Percentiles rank a stretch among this genome's conserved stretches.
Evolutionary conservation across 2,888 invertebrate species (phyloP).

Genomic region (Dynastes maya): DNA sequence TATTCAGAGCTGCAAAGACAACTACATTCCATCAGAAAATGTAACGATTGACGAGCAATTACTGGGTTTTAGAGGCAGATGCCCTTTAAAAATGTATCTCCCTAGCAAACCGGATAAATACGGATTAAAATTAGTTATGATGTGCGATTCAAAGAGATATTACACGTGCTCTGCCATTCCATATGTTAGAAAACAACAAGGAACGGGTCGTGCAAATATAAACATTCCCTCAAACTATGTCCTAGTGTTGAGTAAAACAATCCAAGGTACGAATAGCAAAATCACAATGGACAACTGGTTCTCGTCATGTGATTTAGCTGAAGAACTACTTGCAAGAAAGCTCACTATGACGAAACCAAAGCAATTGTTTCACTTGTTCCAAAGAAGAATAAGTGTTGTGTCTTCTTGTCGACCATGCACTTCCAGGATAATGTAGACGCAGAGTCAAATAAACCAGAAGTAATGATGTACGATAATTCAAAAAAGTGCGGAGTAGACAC

Average conservation of each 20-base stretch:
- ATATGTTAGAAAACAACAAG: no score
- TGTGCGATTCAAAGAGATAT: no score
- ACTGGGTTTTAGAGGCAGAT: no score
- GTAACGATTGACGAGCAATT: no score
- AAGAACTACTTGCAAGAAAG: background rate
- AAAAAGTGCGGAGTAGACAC: background rate
- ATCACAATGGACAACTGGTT: background rate
- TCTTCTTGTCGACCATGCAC: no score
- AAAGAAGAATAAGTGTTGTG: background rate
- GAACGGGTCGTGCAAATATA: no score
- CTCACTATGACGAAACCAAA: background rate
- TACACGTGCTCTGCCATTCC: no score
- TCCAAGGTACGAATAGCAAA: background rate
- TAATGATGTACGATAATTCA: background rate
- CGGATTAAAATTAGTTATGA: no score
- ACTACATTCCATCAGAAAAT: no score
- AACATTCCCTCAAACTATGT: background rate
- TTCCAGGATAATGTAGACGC: background rate
- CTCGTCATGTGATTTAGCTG: background rate
- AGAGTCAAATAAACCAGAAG: background rate
- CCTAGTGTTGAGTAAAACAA: background rate
- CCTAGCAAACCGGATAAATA: no score
- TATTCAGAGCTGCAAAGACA: no score
- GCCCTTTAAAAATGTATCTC: no score
- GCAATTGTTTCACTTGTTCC: background rate